phyloP scores from a whole-genome alignment of 2,888 invertebrate genomes.

The Rutpela maculata region DNA sequence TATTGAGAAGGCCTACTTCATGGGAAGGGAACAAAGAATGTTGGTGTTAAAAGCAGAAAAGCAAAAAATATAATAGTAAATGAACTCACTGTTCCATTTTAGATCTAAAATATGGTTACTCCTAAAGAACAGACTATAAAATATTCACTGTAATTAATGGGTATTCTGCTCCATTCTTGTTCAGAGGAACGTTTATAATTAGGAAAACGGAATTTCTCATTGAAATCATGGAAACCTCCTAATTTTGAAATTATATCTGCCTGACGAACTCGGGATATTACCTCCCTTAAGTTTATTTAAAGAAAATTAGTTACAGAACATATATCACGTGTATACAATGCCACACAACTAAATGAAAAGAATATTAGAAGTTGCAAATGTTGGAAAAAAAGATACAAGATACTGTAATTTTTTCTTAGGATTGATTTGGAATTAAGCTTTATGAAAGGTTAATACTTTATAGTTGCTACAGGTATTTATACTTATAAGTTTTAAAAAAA shows the following conservation, averaged over 20 bases:
- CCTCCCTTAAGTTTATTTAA: no score
- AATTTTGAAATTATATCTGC: not conserved
- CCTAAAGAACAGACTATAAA: not conserved
- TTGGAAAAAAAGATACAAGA: no score
- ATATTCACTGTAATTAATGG: not conserved
- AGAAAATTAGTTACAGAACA: no score
- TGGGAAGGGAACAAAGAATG: not conserved
- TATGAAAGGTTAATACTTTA: no score
- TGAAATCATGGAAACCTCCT: not conserved
- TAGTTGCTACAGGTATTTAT: no score
- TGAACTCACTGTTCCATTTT: not conserved
- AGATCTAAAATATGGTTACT: not conserved
- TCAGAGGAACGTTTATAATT: not conserved
- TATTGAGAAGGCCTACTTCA: not conserved
- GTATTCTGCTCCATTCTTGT: not conserved
- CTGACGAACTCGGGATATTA: not conserved
- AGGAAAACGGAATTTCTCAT: not conserved
- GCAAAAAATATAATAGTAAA: not conserved
- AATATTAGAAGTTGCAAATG: no score
- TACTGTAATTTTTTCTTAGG: no score
- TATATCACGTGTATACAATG: no score
- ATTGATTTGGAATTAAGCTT: no score
- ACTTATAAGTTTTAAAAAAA: no score
- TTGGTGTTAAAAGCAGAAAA: not conserved
- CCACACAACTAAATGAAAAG: no score